Evolutionary conservation across 2,113 vertebrate genomes (phyloP).

Genomic region (Ailurus styani): DNA sequence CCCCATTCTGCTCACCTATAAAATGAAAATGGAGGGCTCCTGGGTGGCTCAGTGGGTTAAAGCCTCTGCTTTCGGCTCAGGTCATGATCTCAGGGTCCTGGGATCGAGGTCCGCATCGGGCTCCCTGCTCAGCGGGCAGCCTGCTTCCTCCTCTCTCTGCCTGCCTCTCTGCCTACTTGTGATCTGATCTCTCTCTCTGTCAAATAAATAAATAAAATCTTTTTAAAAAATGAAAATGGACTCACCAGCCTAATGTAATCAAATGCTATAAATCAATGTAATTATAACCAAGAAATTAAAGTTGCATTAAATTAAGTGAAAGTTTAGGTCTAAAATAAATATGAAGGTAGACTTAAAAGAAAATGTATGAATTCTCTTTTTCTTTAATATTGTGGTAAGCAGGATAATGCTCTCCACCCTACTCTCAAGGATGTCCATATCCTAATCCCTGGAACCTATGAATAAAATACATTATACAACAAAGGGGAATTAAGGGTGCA

Average conservation of each 20-base stretch:
- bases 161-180: too few species aligned
- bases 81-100: too few species aligned
- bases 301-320: not conserved
- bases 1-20: not conserved
- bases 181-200: too few species aligned
- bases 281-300: not conserved
- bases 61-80: too few species aligned
- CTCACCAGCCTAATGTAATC: not conserved
- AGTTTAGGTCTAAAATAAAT: conserved; percentile 5
- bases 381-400: not conserved
- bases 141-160: too few species aligned
- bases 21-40: conserved; percentile 22
- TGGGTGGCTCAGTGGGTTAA: too few species aligned
- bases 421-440: not conserved
- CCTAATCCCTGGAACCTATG: not conserved
- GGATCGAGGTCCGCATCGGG: too few species aligned
- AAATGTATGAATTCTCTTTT: not conserved
- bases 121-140: too few species aligned
- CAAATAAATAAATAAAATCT: too few species aligned
- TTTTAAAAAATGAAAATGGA: conserved; percentile 18
- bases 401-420: not conserved
- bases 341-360: not conserved
- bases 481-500: not conserved
- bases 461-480: not conserved
- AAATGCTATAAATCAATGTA: not conserved